phyloP scores from a whole-genome alignment of 2,113 vertebrate genomes.

The Sisor rabdophorus region DNA sequence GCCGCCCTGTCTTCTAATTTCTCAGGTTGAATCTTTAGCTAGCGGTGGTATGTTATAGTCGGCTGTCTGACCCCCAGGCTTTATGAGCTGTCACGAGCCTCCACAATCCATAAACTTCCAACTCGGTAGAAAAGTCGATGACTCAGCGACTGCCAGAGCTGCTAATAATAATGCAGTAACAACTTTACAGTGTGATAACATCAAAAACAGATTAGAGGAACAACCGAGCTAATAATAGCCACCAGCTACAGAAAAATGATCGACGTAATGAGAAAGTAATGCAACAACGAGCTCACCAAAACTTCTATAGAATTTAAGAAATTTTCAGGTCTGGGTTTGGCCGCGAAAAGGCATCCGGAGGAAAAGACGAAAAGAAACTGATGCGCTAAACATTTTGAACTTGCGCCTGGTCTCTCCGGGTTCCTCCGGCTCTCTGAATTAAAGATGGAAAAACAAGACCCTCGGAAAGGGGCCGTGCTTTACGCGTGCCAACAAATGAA shows the following conservation, averaged over 20 bases:
- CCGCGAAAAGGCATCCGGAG: not conserved
- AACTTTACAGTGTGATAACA: constrained; percentile 18
- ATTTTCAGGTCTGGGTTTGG: not conserved
- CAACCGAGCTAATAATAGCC: constrained; percentile 23
- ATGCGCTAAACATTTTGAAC: not conserved
- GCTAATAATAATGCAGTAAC: constrained; percentile 17
- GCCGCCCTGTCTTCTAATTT: not conserved
- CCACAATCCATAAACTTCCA: constrained; percentile 28
- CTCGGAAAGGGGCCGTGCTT: constrained; percentile 30
- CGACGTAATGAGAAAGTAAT: constrained; percentile 6
- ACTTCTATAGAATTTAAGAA: not conserved
- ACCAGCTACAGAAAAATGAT: constrained; percentile 11
- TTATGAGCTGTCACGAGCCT: constrained; percentile 9
- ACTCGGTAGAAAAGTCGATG: constrained; percentile 6
- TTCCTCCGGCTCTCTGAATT: constrained; percentile 29
- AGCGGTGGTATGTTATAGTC: not conserved
- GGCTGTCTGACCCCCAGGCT: not conserved
- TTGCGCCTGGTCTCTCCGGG: constrained; percentile 4
- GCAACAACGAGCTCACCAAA: constrained; percentile 1
- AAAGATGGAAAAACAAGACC: constrained; percentile 37
- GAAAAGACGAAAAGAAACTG: not conserved
- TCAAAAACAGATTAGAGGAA: not conserved
- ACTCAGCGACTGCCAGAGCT: constrained; percentile 19
- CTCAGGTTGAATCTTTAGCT: not conserved
- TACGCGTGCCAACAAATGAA: constrained; percentile 45